Percentiles rank a stretch among this genome's conserved stretches.
These are phyloP conservation scores for Setophaga kirtlandii DNA, from an alignment of 2,113 vertebrate genomes.

Conservation along the genomic window DNA sequence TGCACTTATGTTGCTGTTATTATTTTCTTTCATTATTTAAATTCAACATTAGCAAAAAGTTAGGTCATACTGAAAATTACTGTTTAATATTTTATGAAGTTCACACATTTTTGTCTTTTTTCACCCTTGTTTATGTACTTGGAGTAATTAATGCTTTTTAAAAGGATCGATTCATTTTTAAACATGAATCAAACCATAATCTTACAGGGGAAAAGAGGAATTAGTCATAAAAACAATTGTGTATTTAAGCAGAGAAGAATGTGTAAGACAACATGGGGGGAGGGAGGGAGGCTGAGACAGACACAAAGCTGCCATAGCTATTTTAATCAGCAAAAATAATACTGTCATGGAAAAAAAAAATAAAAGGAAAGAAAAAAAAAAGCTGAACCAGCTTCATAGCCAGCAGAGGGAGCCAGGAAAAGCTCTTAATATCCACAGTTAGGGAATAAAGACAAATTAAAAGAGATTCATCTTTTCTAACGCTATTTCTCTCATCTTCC, in stretches of 20 bases:
- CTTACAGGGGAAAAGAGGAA: background rate
- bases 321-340: constrained; percentile 59
- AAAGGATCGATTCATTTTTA: background rate
- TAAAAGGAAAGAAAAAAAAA: background rate
- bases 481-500: background rate
- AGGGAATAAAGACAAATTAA: constrained; percentile 27
- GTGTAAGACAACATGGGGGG: background rate
- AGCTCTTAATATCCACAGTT: background rate
- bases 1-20: background rate
- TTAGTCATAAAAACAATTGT: constrained; percentile 30
- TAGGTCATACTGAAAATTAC: background rate
- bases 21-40: constrained; percentile 30
- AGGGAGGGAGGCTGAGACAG: background rate
- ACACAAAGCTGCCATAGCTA: constrained; percentile 36
- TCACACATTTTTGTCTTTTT: accelerated
- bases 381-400: constrained; percentile 18
- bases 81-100: constrained; percentile 4
- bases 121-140: background rate
- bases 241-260: constrained; percentile 29
- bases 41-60: background rate
- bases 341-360: background rate
- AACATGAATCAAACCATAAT: background rate
- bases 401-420: constrained; percentile 70
- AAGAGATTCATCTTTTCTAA: background rate
- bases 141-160: background rate